These are phyloP conservation scores for Ectemnius cavifrons DNA, from an alignment of 2,888 invertebrate genomes.

Conservation along the genomic window DNA sequence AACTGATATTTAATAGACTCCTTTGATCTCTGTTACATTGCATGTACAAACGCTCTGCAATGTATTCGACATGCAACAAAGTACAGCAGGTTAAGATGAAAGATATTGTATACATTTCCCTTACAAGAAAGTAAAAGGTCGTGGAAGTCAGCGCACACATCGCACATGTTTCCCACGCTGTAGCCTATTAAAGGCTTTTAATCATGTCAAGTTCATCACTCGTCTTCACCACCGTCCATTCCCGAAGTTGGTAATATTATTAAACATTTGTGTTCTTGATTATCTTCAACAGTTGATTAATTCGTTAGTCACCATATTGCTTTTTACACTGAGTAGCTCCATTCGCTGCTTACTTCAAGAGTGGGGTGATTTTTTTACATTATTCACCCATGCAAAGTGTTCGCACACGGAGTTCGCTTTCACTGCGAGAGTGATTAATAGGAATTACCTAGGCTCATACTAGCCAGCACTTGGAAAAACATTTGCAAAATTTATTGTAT, in stretches of 20 bases:
- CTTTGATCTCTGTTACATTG: too few relatives aligned
- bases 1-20: too few relatives aligned
- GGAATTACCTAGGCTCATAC: too few relatives aligned
- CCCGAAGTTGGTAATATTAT: constrained; percentile 63
- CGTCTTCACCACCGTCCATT: constrained; percentile 62
- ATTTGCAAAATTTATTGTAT: constrained; percentile 19
- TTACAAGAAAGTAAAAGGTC: constrained; percentile 92
- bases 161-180: constrained; percentile 85
- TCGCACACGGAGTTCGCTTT: too few relatives aligned
- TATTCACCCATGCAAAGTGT: neutral
- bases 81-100: constrained; percentile 55
- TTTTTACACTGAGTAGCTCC: constrained; percentile 59
- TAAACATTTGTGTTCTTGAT: constrained; percentile 64
- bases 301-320: constrained; percentile 75
- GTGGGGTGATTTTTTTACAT: constrained; percentile 28
- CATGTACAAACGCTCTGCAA: too few relatives aligned
- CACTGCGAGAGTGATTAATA: too few relatives aligned
- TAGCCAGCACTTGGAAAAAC: too few relatives aligned
- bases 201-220: constrained; percentile 72
- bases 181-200: constrained; percentile 57
- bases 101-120: constrained; percentile 73
- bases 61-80: constrained; percentile 26
- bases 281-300: constrained; percentile 71
- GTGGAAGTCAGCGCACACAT: constrained; percentile 96
- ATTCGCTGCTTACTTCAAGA: constrained; percentile 62